These are phyloP conservation scores for Aptenodytes patagonicus DNA, from an alignment of 2,113 vertebrate genomes.

Conservation along the genomic window DNA sequence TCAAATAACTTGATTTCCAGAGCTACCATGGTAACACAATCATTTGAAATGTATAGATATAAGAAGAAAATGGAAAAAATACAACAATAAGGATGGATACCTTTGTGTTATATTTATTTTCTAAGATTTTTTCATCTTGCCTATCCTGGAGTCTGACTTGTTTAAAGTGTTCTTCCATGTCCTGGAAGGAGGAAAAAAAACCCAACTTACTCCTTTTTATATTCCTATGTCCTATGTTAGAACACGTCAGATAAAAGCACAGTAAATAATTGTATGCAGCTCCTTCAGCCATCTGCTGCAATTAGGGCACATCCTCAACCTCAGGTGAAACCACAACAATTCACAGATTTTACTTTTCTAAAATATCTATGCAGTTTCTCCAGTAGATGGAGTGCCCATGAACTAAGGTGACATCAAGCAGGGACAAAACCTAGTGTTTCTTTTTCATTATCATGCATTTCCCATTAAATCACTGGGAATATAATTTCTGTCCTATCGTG, in stretches of 20 bases:
- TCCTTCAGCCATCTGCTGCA: not conserved
- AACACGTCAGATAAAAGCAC: not conserved
- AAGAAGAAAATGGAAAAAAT: not conserved
- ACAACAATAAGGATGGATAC: conserved; percentile 51
- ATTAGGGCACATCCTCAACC: not conserved
- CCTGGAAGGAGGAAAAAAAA: conserved; percentile 47
- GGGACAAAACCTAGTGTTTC: not conserved
- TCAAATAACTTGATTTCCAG: not conserved
- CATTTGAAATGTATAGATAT: not conserved
- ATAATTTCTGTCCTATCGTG: not conserved
- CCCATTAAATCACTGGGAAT: not conserved
- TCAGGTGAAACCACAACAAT: not conserved
- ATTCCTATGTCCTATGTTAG: not conserved
- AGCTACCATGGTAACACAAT: not conserved
- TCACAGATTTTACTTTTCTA: not conserved
- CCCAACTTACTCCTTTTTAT: not conserved
- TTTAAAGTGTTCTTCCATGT: conserved; percentile 67
- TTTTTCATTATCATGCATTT: not conserved
- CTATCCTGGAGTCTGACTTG: conserved; percentile 62
- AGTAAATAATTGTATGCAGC: not conserved
- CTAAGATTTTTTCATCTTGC: conserved; percentile 50
- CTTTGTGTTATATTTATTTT: conserved; percentile 71
- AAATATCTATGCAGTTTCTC: not conserved
- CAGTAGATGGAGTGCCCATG: not conserved
- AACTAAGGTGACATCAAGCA: not conserved